Evolutionary conservation across 2,113 vertebrate genomes (phyloP).

Genomic region (Mesoclemmys tuberculata): DNA sequence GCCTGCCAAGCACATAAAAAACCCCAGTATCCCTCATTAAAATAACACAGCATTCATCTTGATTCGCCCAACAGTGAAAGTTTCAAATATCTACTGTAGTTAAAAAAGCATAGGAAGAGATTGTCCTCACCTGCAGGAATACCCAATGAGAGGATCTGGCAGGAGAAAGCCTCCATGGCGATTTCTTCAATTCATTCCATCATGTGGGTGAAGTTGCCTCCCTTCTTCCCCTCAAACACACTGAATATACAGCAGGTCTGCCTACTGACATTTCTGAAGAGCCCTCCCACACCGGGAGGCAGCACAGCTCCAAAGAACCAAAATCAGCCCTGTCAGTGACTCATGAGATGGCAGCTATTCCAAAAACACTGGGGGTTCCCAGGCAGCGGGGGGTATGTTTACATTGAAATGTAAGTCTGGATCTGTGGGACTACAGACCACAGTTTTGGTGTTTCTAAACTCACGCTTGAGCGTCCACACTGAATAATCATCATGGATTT

Average conservation of each 20-base stretch:
- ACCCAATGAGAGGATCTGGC: not conserved
- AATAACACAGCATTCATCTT: not conserved
- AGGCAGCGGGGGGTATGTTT: not conserved
- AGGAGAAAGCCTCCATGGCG: not conserved
- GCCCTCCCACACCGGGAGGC: not conserved
- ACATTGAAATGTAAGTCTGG: not conserved
- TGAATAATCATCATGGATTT: not conserved
- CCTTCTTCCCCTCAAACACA: accelerated
- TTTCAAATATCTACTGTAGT: not conserved
- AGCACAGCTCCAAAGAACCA: not conserved
- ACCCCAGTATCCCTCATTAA: not conserved
- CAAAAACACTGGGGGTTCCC: not conserved
- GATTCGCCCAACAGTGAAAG: not conserved
- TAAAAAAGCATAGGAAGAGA: not conserved
- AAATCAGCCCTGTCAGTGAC: not conserved
- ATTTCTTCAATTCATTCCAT: not conserved
- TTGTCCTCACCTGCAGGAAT: not conserved
- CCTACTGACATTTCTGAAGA: not conserved
- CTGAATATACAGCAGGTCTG: not conserved
- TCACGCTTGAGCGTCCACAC: not conserved
- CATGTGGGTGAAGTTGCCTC: not conserved
- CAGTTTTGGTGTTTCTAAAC: not conserved
- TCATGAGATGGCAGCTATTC: not conserved
- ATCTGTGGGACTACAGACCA: not conserved
- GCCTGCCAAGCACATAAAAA: not conserved